Conservation (phyloP, 1,140 invertebrate genomes). For the Pinna nobilis region DNA sequence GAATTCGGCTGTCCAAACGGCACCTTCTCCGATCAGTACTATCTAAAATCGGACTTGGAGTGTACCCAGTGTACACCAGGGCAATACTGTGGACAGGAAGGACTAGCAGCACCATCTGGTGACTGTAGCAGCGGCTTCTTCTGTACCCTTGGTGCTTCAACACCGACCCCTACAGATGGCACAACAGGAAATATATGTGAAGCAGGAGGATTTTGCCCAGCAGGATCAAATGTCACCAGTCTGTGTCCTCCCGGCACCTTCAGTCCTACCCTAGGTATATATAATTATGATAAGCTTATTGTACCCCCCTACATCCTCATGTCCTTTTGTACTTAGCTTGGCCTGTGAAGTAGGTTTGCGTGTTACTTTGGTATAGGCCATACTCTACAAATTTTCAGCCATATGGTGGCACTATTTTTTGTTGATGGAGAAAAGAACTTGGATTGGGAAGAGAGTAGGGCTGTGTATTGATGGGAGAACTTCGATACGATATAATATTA, state of each 20-base stretch:
- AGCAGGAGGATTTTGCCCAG: slow-evolving; percentile 61
- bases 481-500: too few relatives aligned
- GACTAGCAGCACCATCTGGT: slow-evolving; percentile 53
- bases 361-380: too few relatives aligned
- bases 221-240: slow-evolving; percentile 54
- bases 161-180: slow-evolving; percentile 60
- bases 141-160: slow-evolving; percentile 59
- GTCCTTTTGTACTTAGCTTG: too few relatives aligned
- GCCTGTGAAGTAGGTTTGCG: too few relatives aligned
- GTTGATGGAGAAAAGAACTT: too few relatives aligned
- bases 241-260: slow-evolving; percentile 65
- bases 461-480: too few relatives aligned
- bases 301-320: not conserved
- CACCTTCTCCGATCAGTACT: slow-evolving; percentile 53
- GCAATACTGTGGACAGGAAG: slow-evolving; percentile 60
- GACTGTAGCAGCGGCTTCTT: slow-evolving; percentile 69
- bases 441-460: too few relatives aligned
- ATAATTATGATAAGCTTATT: not conserved
- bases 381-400: too few relatives aligned
- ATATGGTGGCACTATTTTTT: too few relatives aligned
- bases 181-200: slow-evolving; percentile 62
- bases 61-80: slow-evolving; percentile 63
- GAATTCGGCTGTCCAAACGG: slow-evolving; percentile 67
- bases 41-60: slow-evolving; percentile 51
- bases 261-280: slow-evolving; percentile 60